Conservation (phyloP, 2,113 vertebrate species). For the Eleginops maclovinus region DNA sequence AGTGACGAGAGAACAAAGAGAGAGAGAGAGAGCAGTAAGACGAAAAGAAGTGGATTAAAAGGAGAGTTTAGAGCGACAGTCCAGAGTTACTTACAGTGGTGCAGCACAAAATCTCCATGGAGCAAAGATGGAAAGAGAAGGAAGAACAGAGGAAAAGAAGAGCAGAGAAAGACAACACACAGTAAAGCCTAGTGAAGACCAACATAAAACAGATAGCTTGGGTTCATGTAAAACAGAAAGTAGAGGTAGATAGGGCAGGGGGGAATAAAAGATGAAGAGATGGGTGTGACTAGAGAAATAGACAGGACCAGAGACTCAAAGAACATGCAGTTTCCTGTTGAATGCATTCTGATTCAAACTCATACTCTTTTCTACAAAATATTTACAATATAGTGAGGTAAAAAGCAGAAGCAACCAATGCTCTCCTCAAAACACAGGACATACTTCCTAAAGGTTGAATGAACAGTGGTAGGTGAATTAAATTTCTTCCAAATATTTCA, state of each 20-base stretch:
- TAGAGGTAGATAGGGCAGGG: background rate
- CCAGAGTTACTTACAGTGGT: slow-evolving; percentile 94
- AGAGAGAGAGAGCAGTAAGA: slow-evolving; percentile 10
- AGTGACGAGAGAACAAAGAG: slow-evolving; percentile 26
- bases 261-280: slow-evolving; percentile 6
- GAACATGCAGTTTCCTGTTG: slow-evolving; percentile 8
- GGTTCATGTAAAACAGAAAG: background rate
- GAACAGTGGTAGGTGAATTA: background rate
- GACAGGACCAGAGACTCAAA: slow-evolving; percentile 18
- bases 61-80: slow-evolving; percentile 60
- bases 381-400: background rate
- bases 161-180: slow-evolving; percentile 65
- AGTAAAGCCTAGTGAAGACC: slow-evolving; percentile 47
- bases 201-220: slow-evolving; percentile 39
- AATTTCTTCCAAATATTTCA: no score
- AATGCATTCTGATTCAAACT: background rate
- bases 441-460: background rate
- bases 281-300: slow-evolving; percentile 1
- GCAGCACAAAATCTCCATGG: slow-evolving; percentile 98
- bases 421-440: background rate
- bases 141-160: slow-evolving; percentile 61
- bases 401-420: background rate
- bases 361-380: no score
- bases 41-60: background rate
- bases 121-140: slow-evolving; percentile 87